Evolutionary conservation across 2,888 invertebrate genomes (phyloP), one percentile per base, ranked within the genome.

Genomic region (Epinotia nisella): DNA sequence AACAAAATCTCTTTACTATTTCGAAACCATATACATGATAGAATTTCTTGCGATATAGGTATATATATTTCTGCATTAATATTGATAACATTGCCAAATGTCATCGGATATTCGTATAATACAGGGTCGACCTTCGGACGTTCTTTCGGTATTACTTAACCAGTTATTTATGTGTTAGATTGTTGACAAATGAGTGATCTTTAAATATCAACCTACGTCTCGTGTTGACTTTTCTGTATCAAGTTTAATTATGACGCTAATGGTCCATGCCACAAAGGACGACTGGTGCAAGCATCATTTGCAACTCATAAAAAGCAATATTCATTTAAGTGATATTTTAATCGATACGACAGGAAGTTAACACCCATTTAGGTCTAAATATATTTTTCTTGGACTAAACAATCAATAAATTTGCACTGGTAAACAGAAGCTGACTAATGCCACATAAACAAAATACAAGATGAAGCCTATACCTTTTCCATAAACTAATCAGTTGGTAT

Each of bases 131-230:
- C 87, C 85, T 87, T 83, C 82, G 65, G 71, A 75, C 78, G 77
- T 80, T 82, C 78, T 81, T 82, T 83, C 78, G 81, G 82, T 80
- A 80, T 82, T 86, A 83, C 80, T 79, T 76, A 82, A 84, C 80
- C 56, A 65, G 70, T 61, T 71, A 65, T 71, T 70, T 60, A 76
- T 71, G 75, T 72, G 58, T 66, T 66, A 55, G 53, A 74, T 74
- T 68, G 67, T 59, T 64, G 56, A 64, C 61, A 67, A 67, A 66
- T 67, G 19, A 45, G 64, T 64, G 68, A 73, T 69, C 72, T 72
- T 69, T 73, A 69, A 69, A 59, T 68, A 61, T 39, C 72, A 61
- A 66, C 56, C 24, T 19, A 41, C 19, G 19, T 53, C 59, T 15
- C 5, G 70, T 59, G 71, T 49, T 59, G 51, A 19, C 64, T 51